Conservation (phyloP, 2,797 vertebrate species). For the Decapterus maruadsi region DNA sequence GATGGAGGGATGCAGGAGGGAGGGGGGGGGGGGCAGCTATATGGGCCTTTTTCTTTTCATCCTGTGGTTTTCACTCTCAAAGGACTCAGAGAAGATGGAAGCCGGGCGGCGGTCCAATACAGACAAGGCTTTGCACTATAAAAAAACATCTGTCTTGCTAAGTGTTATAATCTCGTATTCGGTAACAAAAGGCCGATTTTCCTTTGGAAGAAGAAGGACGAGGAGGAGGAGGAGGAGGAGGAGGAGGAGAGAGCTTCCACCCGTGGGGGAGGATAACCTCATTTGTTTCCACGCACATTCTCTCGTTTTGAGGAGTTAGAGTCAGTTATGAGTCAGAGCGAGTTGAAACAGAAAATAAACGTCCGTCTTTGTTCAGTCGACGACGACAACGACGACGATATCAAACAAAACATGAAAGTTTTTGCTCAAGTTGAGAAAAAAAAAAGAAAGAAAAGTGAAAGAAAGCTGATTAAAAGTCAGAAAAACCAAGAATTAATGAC, state of each 20-base stretch:
- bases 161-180: slow-evolving; percentile 31
- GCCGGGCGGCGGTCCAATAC: slow-evolving; percentile 38
- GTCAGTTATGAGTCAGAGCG: neutral
- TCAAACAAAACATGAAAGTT: neutral
- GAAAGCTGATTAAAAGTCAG: too few species aligned
- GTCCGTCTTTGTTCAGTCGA: slow-evolving; percentile 14
- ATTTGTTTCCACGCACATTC: slow-evolving; percentile 3
- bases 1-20: too few species aligned
- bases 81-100: slow-evolving; percentile 6
- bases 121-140: slow-evolving; percentile 8
- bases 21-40: too few species aligned
- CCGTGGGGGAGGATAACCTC: slow-evolving; percentile 17
- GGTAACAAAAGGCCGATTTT: slow-evolving; percentile 20
- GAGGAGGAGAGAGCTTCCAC: neutral
- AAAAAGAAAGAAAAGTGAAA: too few species aligned
- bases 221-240: neutral
- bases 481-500: too few species aligned
- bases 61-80: slow-evolving; percentile 12
- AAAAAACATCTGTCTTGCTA: slow-evolving; percentile 31
- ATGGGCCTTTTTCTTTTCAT: slow-evolving; percentile 3
- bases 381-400: neutral
- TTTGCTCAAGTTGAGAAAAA: too few species aligned
- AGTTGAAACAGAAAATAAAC: slow-evolving; percentile 1
- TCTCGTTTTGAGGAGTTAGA: slow-evolving; percentile 18
- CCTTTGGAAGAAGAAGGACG: neutral